Evolutionary conservation across 2,113 vertebrate genomes (phyloP).

Genomic region (Mastomys coucha): DNA sequence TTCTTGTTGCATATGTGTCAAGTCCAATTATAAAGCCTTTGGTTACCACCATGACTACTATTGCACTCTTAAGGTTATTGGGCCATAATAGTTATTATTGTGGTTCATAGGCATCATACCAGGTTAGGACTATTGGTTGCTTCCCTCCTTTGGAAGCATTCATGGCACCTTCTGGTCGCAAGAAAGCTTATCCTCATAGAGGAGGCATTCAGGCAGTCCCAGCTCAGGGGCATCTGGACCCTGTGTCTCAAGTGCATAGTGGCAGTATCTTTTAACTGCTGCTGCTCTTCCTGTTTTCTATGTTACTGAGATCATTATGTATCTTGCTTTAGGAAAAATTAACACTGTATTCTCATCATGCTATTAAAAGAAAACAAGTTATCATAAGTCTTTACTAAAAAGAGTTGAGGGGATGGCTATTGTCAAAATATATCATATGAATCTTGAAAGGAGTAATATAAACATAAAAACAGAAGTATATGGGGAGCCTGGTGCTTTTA

Average conservation of each 20-base stretch:
- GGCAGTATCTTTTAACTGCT: background rate
- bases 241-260: background rate
- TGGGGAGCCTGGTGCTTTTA: background rate
- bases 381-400: background rate
- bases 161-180: background rate
- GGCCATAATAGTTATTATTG: background rate
- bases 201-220: background rate
- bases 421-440: background rate
- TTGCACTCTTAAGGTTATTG: background rate
- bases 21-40: background rate
- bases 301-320: background rate
- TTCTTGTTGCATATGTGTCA: background rate
- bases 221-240: background rate
- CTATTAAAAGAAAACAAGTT: conserved; percentile 9
- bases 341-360: background rate
- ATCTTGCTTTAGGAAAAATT: background rate
- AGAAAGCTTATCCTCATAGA: background rate
- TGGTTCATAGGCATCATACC: background rate
- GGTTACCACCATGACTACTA: background rate
- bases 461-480: background rate
- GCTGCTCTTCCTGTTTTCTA: background rate
- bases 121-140: background rate
- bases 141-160: background rate
- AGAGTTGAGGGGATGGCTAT: background rate
- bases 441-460: background rate